Percentiles rank a stretch among this genome's conserved stretches.
These are phyloP conservation scores for Cephus nigrinus DNA, from an alignment of 2,888 invertebrate genomes.

Conservation along the genomic window DNA sequence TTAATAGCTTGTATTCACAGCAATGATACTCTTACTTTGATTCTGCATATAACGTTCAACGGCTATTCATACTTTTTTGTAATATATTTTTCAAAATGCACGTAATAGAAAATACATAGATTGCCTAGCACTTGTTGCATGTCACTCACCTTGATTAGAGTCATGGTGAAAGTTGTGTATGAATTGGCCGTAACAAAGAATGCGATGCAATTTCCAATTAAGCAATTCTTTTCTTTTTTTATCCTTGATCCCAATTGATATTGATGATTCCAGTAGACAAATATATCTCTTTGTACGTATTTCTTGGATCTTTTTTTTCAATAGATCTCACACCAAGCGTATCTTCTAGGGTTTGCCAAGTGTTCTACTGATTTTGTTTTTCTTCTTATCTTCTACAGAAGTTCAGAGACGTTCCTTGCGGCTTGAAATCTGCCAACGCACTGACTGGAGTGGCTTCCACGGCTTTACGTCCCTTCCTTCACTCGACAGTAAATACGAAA, in stretches of 20 bases:
- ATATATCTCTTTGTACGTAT: background rate
- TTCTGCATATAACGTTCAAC: background rate
- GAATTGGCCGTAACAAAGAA: background rate
- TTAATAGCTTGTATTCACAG: background rate
- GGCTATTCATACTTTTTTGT: background rate
- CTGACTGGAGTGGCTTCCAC: conserved; percentile 44
- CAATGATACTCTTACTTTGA: background rate
- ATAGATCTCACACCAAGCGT: background rate
- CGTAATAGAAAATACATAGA: background rate
- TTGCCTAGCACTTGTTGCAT: conserved; percentile 37
- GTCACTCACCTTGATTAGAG: conserved; percentile 50
- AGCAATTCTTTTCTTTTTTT: background rate
- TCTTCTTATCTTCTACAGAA: background rate
- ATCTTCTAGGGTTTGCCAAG: background rate
- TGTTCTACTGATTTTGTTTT: background rate
- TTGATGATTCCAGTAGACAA: background rate
- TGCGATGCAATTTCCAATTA: background rate
- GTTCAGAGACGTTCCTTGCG: conserved; percentile 36
- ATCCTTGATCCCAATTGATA: background rate
- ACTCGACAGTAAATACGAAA: conserved; percentile 47
- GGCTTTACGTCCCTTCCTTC: conserved; percentile 35
- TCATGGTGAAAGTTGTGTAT: conserved; percentile 34
- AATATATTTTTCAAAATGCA: background rate
- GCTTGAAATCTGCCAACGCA: conserved; percentile 53
- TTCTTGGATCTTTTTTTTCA: background rate